Percentiles rank a stretch among this genome's conserved stretches.
phyloP scores from a whole-genome alignment of 2,113 vertebrate species.

The Peromyscus polionotus region DNA sequence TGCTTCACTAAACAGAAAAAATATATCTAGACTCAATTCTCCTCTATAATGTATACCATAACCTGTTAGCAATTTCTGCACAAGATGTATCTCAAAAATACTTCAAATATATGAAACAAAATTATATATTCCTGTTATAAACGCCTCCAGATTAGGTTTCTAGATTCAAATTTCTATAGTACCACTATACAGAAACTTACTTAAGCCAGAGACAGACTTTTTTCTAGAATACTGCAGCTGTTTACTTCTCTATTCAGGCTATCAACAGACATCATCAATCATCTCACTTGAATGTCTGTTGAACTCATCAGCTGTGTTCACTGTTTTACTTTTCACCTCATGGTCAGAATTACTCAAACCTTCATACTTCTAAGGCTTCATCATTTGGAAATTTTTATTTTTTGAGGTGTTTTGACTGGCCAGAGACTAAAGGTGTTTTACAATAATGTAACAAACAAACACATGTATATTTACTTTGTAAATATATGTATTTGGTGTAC shows the following conservation, averaged over 20 bases:
- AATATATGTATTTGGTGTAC: not conserved
- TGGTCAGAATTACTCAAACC: not conserved
- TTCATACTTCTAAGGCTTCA: not conserved
- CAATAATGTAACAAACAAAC: not conserved
- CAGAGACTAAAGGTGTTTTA: slow-evolving; percentile 9
- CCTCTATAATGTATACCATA: not conserved
- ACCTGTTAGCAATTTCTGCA: not conserved
- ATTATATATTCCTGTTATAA: not conserved
- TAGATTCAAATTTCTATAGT: not conserved
- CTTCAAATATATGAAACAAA: slow-evolving; percentile 22
- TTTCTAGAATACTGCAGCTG: not conserved
- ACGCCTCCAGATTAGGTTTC: not conserved
- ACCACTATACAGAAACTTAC: not conserved
- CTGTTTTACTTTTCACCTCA: not conserved
- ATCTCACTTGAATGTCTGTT: not conserved
- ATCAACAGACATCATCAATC: not conserved
- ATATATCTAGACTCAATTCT: not conserved
- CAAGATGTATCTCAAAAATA: not conserved
- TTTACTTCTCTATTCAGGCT: not conserved
- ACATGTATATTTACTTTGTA: not conserved
- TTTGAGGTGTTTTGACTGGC: not conserved
- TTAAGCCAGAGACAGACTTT: not conserved
- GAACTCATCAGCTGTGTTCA: not conserved
- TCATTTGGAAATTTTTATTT: not conserved
- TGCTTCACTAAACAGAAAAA: not conserved